Evolutionary conservation across 2,113 vertebrate genomes (phyloP).

Genomic region (Oryzias celebensis): DNA sequence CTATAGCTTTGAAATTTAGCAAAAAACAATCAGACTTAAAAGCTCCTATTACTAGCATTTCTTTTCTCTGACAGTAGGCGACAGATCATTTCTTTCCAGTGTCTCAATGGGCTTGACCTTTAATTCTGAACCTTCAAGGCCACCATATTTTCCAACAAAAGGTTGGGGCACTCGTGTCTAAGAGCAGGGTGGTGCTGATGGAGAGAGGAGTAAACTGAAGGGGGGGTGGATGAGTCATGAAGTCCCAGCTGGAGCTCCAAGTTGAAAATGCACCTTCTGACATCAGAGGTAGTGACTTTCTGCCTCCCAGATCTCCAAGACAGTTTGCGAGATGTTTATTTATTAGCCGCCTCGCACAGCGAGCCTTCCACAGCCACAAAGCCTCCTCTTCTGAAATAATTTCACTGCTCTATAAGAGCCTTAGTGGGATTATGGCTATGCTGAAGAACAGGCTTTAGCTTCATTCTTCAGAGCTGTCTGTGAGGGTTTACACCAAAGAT

Average conservation of each 20-base stretch:
- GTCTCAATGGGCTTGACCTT: conserved; percentile 34
- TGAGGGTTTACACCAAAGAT: conserved; percentile 74
- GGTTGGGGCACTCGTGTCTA: conserved; percentile 8
- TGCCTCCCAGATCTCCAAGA: conserved; percentile 33
- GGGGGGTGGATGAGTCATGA: conserved; percentile 53
- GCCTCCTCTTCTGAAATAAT: conserved; percentile 65
- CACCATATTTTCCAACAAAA: conserved; percentile 5
- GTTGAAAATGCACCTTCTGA: conserved; percentile 28
- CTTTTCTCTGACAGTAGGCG: conserved; percentile 29
- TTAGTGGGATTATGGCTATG: conserved; percentile 77
- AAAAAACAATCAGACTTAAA: too few relatives aligned
- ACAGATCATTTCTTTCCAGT: conserved; percentile 34
- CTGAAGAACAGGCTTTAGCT: conserved; percentile 66
- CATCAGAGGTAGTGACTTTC: neutral
- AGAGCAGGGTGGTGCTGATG: conserved; percentile 3
- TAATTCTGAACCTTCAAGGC: conserved; percentile 21
- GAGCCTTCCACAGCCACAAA: conserved; percentile 59
- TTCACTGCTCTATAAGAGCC: conserved; percentile 72
- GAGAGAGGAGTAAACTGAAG: neutral
- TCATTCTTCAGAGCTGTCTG: conserved; percentile 59
- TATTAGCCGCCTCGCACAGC: conserved; percentile 53
- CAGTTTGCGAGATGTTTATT: conserved; percentile 67
- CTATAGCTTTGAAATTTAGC: too few relatives aligned
- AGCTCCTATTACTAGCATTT: too few relatives aligned
- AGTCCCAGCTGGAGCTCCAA: conserved; percentile 38